Percentiles rank a stretch among this genome's conserved stretches.
Evolutionary conservation across 1,140 invertebrate species (phyloP).

Genomic region (Camponotus floridanus): DNA sequence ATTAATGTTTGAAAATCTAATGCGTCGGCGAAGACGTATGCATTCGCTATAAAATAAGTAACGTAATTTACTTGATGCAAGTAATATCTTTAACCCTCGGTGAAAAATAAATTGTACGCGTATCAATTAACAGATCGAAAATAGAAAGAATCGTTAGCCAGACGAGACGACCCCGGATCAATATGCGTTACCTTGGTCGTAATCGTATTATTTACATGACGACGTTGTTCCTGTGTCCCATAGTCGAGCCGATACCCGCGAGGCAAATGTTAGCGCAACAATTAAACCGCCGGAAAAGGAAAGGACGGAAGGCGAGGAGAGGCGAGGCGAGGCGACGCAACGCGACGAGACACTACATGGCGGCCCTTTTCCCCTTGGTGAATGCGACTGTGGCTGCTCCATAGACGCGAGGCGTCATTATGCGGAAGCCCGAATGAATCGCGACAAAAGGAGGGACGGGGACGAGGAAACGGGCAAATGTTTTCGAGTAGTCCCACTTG

Average conservation of each 20-base stretch:
- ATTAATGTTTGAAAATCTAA: conserved; percentile 25
- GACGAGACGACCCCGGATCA: conserved; percentile 24
- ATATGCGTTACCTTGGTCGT: conserved; percentile 67
- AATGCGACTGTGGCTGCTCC: conserved; percentile 70
- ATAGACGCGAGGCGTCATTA: conserved; percentile 76
- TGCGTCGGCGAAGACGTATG: background rate
- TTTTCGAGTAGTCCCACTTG: conserved; percentile 78
- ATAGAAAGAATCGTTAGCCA: conserved; percentile 7
- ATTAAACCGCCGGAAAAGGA: conserved; percentile 77
- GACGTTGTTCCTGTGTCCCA: conserved; percentile 5
- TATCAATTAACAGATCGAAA: background rate
- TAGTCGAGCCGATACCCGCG: conserved; percentile 77
- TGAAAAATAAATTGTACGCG: background rate
- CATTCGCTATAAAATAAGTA: background rate
- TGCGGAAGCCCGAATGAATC: conserved; percentile 77
- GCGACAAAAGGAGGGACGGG: conserved; percentile 67
- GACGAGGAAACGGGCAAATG: conserved; percentile 74
- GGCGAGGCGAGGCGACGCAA: background rate
- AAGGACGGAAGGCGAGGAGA: conserved; percentile 57
- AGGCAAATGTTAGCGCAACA: conserved; percentile 81
- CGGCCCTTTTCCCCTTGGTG: conserved; percentile 52
- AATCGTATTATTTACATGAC: conserved; percentile 67
- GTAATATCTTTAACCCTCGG: conserved; percentile 3
- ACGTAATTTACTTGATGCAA: background rate
- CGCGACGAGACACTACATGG: conserved; percentile 9